Percentiles rank a stretch among this genome's conserved stretches.
Evolutionary conservation across 2,888 invertebrate genomes (phyloP).

Genomic region (Acanthosepion pharaonis): DNA sequence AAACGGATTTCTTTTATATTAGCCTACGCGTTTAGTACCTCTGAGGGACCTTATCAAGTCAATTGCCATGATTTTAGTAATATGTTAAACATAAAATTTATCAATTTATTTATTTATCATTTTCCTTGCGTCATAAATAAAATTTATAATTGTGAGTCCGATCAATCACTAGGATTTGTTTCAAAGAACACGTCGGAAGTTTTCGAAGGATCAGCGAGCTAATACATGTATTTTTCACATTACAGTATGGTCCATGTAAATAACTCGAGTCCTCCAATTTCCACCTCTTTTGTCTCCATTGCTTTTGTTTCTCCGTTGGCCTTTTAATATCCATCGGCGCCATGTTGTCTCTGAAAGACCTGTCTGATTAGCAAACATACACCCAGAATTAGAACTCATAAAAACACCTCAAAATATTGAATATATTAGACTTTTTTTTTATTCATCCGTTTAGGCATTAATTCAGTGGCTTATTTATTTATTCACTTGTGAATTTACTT

Average conservation of each 20-base stretch:
- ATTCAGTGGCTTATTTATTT: neutral
- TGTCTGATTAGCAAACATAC: neutral
- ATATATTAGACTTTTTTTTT: neutral
- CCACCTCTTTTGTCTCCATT: neutral
- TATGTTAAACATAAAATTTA: too few relatives aligned
- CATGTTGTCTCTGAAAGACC: neutral
- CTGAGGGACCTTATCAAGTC: too few relatives aligned
- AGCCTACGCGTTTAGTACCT: too few relatives aligned
- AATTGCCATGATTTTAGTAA: too few relatives aligned
- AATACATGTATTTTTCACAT: neutral
- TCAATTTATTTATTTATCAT: too few relatives aligned
- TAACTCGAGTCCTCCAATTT: neutral
- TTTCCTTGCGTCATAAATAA: too few relatives aligned
- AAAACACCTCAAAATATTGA: neutral
- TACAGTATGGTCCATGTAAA: neutral
- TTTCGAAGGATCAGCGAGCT: too few relatives aligned
- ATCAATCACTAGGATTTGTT: too few relatives aligned
- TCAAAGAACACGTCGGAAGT: too few relatives aligned
- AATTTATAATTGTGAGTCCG: too few relatives aligned
- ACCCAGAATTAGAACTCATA: neutral
- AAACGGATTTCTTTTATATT: too few relatives aligned
- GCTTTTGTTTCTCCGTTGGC: neutral
- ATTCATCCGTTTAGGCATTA: neutral
- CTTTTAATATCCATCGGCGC: neutral
- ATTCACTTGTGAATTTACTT: neutral